phyloP scores from a whole-genome alignment of 2,888 invertebrate genomes.

The Eudasyphora cyanicolor region DNA sequence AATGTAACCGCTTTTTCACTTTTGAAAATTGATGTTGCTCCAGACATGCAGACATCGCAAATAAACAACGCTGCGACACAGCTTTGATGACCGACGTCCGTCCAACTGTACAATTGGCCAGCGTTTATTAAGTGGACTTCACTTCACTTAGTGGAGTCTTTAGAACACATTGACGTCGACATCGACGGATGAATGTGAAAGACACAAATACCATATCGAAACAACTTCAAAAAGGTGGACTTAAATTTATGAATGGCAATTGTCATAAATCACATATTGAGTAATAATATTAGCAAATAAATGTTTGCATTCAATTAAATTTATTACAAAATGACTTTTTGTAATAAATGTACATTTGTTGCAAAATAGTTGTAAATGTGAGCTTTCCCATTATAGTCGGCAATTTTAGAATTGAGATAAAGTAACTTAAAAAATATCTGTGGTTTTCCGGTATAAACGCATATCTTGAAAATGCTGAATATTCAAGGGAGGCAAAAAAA shows the following conservation, averaged over 20 bases:
- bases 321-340: constrained; percentile 15
- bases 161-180: background rate
- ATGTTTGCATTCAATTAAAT: constrained; percentile 14
- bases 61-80: constrained; percentile 2
- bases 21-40: constrained; percentile 44
- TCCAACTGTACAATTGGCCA: constrained; percentile 40
- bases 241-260: constrained; percentile 37
- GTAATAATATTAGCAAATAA: constrained; percentile 3
- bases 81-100: constrained; percentile 49
- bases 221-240: constrained; percentile 34
- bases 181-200: background rate
- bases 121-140: constrained; percentile 48
- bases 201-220: constrained; percentile 38
- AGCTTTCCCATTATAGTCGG: too few species aligned
- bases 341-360: background rate
- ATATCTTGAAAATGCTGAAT: too few species aligned
- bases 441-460: too few species aligned
- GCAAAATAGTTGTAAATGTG: too few species aligned
- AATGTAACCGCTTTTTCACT: constrained; percentile 8
- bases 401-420: too few species aligned
- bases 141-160: background rate
- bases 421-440: too few species aligned
- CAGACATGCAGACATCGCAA: background rate
- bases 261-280: constrained; percentile 43
- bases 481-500: too few species aligned